A percentile compares a stretch with the other conserved stretches of the same genome.
phyloP scores from a whole-genome alignment of 2,888 invertebrate genomes.

The Synergus gifuensis region DNA sequence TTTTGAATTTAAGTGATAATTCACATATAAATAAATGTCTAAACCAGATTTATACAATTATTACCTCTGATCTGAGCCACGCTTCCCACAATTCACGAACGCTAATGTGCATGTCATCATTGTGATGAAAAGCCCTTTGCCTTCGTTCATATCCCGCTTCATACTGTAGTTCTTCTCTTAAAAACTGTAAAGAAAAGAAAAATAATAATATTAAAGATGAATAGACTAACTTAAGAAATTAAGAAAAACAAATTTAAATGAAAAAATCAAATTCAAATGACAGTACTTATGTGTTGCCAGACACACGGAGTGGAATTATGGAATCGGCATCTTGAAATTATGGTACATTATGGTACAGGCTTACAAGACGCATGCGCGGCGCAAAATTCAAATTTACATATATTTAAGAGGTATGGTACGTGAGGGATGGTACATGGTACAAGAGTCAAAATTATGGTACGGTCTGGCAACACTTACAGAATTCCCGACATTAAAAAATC shows the following conservation, averaged over 20 bases:
- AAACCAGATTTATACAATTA: not conserved
- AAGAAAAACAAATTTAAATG: not conserved
- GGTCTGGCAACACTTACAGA: too few relatives aligned
- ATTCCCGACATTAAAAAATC: not conserved
- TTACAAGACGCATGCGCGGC: too few relatives aligned
- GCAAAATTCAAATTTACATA: too few relatives aligned
- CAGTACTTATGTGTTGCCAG: too few relatives aligned
- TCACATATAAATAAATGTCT: not conserved
- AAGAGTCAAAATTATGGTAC: too few relatives aligned
- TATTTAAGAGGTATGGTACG: too few relatives aligned
- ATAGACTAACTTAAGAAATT: not conserved
- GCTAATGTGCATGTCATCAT: constrained; percentile 98
- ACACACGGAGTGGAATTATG: too few relatives aligned
- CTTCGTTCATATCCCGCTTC: constrained; percentile 95
- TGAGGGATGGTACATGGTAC: too few relatives aligned
- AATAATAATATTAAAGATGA: constrained; percentile 36
- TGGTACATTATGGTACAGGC: too few relatives aligned
- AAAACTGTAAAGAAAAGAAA: constrained; percentile 84
- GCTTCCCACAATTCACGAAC: constrained; percentile 98
- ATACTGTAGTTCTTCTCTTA: constrained; percentile 97
- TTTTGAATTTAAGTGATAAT: too few relatives aligned
- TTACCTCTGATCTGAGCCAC: constrained; percentile 94
- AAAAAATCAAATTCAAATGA: not conserved
- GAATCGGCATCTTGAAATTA: too few relatives aligned
- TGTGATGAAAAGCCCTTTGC: constrained; percentile 96